A percentile compares a stretch with the other conserved stretches of the same genome.
These are phyloP conservation scores for Muscicapa comitata DNA, from an alignment of 2,797 vertebrate genomes.

Conservation along the genomic window DNA sequence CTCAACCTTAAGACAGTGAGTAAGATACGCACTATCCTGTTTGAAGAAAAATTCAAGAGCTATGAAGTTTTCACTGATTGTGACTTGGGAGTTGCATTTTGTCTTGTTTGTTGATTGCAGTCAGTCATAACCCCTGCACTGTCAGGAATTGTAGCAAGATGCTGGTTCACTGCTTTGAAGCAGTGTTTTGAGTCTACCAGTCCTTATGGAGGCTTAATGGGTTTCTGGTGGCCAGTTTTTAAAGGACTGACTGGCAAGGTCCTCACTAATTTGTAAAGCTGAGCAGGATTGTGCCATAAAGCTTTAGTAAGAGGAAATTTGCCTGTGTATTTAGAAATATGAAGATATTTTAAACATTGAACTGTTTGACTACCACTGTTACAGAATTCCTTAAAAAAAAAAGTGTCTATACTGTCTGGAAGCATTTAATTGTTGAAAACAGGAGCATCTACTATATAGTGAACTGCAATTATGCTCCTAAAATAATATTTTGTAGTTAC, in stretches of 20 bases:
- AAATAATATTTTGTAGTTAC: slow-evolving; percentile 23
- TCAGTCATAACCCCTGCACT: neutral
- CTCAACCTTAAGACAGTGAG: neutral
- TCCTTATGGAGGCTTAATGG: neutral
- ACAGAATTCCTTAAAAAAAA: slow-evolving; percentile 5
- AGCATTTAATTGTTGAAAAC: slow-evolving; percentile 41
- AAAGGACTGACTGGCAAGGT: neutral
- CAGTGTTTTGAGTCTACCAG: neutral
- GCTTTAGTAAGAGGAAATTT: neutral
- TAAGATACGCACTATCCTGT: neutral
- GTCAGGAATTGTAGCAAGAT: neutral
- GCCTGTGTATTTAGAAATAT: neutral
- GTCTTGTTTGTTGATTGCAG: neutral
- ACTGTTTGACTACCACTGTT: neutral
- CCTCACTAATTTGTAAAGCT: neutral
- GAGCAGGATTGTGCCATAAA: neutral
- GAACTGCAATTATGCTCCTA: slow-evolving; percentile 16
- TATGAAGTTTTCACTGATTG: neutral
- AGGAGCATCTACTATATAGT: slow-evolving; percentile 8
- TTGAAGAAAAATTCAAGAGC: neutral
- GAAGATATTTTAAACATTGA: neutral
- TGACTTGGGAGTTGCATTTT: neutral
- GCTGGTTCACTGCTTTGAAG: neutral
- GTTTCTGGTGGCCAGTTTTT: neutral
- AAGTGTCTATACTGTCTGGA: neutral